Evolutionary conservation across 2,797 vertebrate species (phyloP).

Genomic region (Spatula versicolor): DNA sequence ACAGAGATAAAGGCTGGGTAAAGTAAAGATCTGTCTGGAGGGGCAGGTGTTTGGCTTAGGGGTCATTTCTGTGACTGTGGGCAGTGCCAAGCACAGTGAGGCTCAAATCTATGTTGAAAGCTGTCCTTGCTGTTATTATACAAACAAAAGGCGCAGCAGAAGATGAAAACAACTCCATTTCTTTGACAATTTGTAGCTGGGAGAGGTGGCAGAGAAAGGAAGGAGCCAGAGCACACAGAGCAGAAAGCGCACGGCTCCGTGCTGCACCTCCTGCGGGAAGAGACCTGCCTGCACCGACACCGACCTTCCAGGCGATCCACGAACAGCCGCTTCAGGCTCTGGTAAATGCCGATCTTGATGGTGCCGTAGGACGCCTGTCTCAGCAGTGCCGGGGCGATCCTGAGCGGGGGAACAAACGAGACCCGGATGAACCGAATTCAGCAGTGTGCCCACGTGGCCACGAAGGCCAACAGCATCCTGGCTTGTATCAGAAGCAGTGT

Average conservation of each 20-base stretch:
- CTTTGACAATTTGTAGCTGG: background rate
- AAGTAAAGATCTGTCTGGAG: background rate
- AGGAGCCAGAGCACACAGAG: fast-evolving
- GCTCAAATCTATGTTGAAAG: fast-evolving
- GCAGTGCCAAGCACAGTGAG: background rate
- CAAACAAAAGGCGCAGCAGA: fast-evolving
- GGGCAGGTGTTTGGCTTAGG: background rate
- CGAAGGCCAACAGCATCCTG: too few species aligned
- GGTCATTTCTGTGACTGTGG: background rate
- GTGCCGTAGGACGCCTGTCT: slow-evolving; percentile 96
- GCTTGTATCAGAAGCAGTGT: too few species aligned
- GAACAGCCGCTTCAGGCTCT: slow-evolving; percentile 93
- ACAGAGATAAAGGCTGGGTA: background rate
- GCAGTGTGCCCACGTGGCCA: too few species aligned
- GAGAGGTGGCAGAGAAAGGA: background rate
- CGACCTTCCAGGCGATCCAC: slow-evolving; percentile 91
- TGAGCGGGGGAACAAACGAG: slow-evolving; percentile 20
- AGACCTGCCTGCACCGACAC: background rate
- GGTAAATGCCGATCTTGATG: slow-evolving; percentile 97
- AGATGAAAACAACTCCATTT: background rate
- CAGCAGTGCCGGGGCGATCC: slow-evolving; percentile 92
- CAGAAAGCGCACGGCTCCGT: fast-evolving
- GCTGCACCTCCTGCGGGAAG: fast-evolving
- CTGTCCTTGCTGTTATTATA: background rate
- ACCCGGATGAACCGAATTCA: background rate